These are phyloP conservation scores for Amphipyra berbera DNA, from an alignment of 2,888 invertebrate species.

Conservation along the genomic window DNA sequence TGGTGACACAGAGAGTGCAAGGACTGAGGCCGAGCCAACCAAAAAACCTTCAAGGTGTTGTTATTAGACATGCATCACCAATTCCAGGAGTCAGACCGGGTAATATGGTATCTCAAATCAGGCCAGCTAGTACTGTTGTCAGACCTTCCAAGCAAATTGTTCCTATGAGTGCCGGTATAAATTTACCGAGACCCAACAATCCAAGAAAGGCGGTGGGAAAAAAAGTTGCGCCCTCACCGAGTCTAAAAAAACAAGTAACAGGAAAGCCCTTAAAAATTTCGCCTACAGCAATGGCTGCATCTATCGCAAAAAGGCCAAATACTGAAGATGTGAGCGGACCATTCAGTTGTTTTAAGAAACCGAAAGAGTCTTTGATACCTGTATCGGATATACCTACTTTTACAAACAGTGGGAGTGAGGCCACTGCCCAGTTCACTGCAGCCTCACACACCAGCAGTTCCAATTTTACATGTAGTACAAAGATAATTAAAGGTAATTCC, in stretches of 20 bases:
- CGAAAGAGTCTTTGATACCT: conserved; percentile 79
- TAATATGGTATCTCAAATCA: conserved; percentile 57
- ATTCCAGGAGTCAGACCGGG: conserved; percentile 67
- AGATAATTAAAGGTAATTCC: conserved; percentile 75
- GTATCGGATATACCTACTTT: conserved; percentile 67
- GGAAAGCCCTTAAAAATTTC: conserved; percentile 76
- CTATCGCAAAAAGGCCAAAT: conserved; percentile 66
- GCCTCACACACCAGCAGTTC: conserved; percentile 73
- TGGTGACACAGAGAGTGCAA: conserved; percentile 67
- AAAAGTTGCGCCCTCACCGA: conserved; percentile 61
- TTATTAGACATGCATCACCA: conserved; percentile 72
- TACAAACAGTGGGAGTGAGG: conserved; percentile 58
- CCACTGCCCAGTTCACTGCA: conserved; percentile 68
- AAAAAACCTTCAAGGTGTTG: conserved; percentile 71
- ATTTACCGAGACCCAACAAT: conserved; percentile 59
- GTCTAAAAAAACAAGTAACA: conserved; percentile 58
- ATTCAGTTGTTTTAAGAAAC: conserved; percentile 84
- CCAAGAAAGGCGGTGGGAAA: conserved; percentile 68
- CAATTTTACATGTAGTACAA: conserved; percentile 74
- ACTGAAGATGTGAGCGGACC: conserved; percentile 70
- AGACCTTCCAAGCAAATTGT: conserved; percentile 71
- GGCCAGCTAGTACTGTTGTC: conserved; percentile 56
- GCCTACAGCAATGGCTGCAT: conserved; percentile 66
- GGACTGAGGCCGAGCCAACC: conserved; percentile 64
- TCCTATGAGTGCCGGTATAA: conserved; percentile 65